Evolutionary conservation across 2,888 invertebrate genomes (phyloP), one percentile per base, ranked within the genome.

Genomic region (Drosophila tripunctata): DNA sequence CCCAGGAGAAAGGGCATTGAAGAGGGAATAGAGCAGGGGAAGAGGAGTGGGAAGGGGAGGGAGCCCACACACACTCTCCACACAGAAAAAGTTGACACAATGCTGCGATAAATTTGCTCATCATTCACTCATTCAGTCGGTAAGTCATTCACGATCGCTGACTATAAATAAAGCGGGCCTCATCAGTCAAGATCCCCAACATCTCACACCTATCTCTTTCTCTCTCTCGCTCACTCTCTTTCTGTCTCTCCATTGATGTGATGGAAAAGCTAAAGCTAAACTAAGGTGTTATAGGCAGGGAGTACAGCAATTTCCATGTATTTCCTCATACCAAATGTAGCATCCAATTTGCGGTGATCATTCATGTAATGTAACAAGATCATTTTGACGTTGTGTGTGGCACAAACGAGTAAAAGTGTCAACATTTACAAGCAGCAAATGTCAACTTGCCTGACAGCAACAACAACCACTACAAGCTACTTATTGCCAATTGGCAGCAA

Each of bases 361-460:
- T 84, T 84, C 87, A 87, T 87, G 83, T 85, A 82, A 86, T 69
- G 86, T 66, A 84, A 84, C 86, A 75, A 85, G 87, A 84, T 87
- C 87, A 78, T 83, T 85, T 58, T 45, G 31, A 45, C 72, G 45
- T 60, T 70, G 72, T 75, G 76, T 73, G 73, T 73, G 73, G 73
- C 73, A 66, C 21, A 36, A 65, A 56, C 60, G 75, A 72, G 73
- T 73, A 73, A 87, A 90, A 90, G 90, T 91, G 91, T 91, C 90
- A 90, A 90, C 89, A 86, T 87, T 90, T 89, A 90, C 90, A 90
- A 90, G 89, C 89, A 90, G 79, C 65, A 90, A 83, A 86, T 90
- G 90, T 90, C 90, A 91, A 75, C 50, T 73, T 45, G 60, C 67
- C 80, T 88, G 91, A 91, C 89, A 89, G 60, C 63, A 21, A 10